phyloP scores from a whole-genome alignment of 2,888 invertebrate genomes.

The Calliphora vomitoria region DNA sequence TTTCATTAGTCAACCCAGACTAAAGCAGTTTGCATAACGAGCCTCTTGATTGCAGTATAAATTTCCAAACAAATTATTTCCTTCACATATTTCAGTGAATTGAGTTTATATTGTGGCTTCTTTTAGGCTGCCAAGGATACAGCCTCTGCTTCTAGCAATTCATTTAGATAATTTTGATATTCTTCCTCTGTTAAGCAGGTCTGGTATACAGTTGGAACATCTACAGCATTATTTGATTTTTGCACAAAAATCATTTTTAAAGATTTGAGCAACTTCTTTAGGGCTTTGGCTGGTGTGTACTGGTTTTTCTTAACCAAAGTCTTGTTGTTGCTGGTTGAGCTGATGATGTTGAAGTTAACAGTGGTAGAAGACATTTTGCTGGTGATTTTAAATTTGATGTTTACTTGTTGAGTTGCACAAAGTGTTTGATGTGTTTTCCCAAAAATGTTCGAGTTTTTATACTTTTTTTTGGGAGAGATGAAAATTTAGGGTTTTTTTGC shows the following conservation, averaged over 20 bases:
- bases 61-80: slow-evolving; percentile 6
- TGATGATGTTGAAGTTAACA: slow-evolving; percentile 49
- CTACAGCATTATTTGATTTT: background rate
- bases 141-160: slow-evolving; percentile 74
- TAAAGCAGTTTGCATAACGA: background rate
- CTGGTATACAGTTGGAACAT: slow-evolving; percentile 8
- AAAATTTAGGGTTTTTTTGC: background rate
- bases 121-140: background rate
- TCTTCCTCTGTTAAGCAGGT: slow-evolving; percentile 76
- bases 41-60: background rate
- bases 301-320: slow-evolving; percentile 37
- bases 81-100: slow-evolving; percentile 51
- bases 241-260: slow-evolving; percentile 75
- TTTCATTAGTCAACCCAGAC: background rate
- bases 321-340: slow-evolving; percentile 24
- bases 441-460: slow-evolving; percentile 51
- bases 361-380: slow-evolving; percentile 68
- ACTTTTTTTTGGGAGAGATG: slow-evolving; percentile 33
- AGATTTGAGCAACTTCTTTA: slow-evolving; percentile 77
- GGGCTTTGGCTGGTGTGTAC: slow-evolving; percentile 74
- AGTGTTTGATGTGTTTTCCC: slow-evolving; percentile 75
- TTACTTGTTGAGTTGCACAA: slow-evolving; percentile 49
- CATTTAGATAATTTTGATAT: slow-evolving; percentile 78
- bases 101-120: background rate
- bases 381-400: slow-evolving; percentile 14